Base-by-base conservation (phyloP, 2,797 vertebrate genomes). In the Pterois miles region DNA sequence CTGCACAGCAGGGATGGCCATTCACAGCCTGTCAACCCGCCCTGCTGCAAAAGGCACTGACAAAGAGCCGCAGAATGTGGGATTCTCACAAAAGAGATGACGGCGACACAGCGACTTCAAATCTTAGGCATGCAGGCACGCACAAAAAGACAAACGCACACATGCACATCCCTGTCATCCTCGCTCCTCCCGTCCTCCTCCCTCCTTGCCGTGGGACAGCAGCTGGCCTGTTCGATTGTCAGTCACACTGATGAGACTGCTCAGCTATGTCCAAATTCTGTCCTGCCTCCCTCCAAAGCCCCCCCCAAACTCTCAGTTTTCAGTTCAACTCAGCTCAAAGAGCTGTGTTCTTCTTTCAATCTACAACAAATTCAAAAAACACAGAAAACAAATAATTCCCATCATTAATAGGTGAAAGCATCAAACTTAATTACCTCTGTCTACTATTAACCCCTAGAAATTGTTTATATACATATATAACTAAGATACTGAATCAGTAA, bases 11-110 rank as follows among this genome's bases (percentile, higher is more conserved):
- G 92, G 91, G 89, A 88, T 78, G 83, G 76, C 79, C 89, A 94
- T 95, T 94, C 94, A 93, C 83, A 81, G 87, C 90, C 91, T 92
- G 94, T 95, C 94, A 95, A 83, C 53, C 80, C 78, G 66, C 87
- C 73, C 80, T 3, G 69, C 86, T 81, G 85, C 86, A 86, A 83
- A 87, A 90, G 83, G 74, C 86, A 38, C 74, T 67, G 72, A 91
- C 91, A 92, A 92, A 93, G 86, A 92, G 87, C 81, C 10, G 65
- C 85, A 91, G 84, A 91, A 89, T 91, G 88, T 86, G 79, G 68
- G 50, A 58, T 67, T 82, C 78, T 78, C 85, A 92, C 91, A 93
- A 92, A 89, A 68, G 89, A 82, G 84, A 85, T 88, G 90, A 92
- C 81, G 69, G 81, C 67, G 64, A 91, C 91, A 91, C 83, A 88